phyloP scores from a whole-genome alignment of 1,140 invertebrate genomes.

The Atta cephalotes region DNA sequence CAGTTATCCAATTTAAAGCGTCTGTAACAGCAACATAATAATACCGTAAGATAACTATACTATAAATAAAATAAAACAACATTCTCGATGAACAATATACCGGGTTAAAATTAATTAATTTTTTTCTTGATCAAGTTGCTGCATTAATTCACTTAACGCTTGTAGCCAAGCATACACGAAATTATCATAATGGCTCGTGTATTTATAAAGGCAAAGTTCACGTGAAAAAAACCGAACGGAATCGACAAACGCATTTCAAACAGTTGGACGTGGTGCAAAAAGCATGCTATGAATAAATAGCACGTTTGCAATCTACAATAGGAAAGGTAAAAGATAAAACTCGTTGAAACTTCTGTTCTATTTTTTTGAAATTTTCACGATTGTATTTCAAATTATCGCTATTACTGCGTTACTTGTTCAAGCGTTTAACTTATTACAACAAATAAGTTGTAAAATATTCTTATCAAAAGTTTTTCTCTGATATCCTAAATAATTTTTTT shows the following conservation, averaged over 20 bases:
- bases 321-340: background rate
- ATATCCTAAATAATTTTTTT: background rate
- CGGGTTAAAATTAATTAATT: background rate
- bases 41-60: background rate
- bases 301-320: slow-evolving; percentile 2
- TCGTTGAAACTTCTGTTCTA: background rate
- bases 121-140: slow-evolving; percentile 1
- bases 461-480: background rate
- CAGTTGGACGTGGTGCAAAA: background rate
- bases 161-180: background rate
- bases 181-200: background rate
- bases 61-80: background rate
- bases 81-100: background rate
- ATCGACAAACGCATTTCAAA: slow-evolving; percentile 51
- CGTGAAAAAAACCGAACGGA: slow-evolving; percentile 29
- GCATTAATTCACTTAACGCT: slow-evolving; percentile 10
- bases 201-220: slow-evolving; percentile 20
- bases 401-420: background rate
- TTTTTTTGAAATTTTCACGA: background rate
- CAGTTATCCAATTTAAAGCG: slow-evolving; percentile 88
- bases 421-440: background rate
- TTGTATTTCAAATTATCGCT: background rate
- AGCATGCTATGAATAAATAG: slow-evolving; percentile 39
- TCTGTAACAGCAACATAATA: slow-evolving; percentile 80
- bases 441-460: background rate